Base-by-base conservation (phyloP, 2,113 vertebrate genomes). In the Leptobrachium ailaonicum region DNA sequence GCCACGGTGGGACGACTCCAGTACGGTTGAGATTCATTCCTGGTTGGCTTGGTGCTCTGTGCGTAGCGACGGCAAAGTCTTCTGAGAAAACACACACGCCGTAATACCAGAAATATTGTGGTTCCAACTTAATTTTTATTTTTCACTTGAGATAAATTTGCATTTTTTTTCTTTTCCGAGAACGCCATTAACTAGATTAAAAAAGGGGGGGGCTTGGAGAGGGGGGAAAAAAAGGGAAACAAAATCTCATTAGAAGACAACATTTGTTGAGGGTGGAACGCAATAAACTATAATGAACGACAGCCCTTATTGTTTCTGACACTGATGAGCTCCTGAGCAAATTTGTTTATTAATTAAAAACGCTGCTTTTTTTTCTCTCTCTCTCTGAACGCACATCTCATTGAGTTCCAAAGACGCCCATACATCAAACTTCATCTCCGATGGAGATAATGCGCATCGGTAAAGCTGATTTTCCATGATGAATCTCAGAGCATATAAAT, bases 401-500 rank as follows among this genome's bases (percentile, higher is more conserved):
- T 92, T 97, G 96, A 96, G 95, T 94, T 95, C 94, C 92, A 95
- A 95, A 96, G 94, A 93, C 91, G 92, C 95, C 97, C 97, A 96
- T 99, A 97, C 95, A 98, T 99, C 96, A 99, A 99, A 98, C 96
- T 96, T 98, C 97, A 97, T 96, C 95, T 97, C 95, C 95, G 95
- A 97, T 96, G 95, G 95, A 97, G 97, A 99, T 99, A 98, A 98
- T 97, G 96, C 95, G 94, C 94, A 90, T 94, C 94, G 95, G 96
- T 98, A 97, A 98, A 98, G 97, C 97, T 99, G 98, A 99, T 98
- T 98, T 98, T 99, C 97, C 96, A 97, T 99, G 98, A 99, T 99
- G 98, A 99, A 99, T 99, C 97, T 99, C 94, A 96, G 97, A 98
- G 98, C 97, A 99, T 99, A 99, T 99, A 99, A 99, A 99, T 99